These are phyloP conservation scores for Agrypnia vestita DNA, from an alignment of 1,140 invertebrate species.

Conservation along the genomic window DNA sequence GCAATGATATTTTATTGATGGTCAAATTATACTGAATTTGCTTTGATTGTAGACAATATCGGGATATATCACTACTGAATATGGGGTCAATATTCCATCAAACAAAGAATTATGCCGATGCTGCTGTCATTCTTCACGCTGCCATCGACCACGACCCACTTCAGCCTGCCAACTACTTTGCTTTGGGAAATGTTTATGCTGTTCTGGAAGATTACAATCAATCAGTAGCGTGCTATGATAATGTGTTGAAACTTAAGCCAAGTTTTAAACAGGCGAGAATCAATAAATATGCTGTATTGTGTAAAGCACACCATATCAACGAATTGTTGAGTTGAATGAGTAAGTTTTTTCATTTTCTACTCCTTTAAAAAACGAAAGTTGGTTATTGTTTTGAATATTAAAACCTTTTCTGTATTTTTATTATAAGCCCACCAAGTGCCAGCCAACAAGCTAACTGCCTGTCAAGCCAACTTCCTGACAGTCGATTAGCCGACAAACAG, in stretches of 20 bases:
- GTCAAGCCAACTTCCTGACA: too few species aligned
- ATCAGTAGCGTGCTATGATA: conserved; percentile 80
- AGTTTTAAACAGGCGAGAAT: conserved; percentile 71
- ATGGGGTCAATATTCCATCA: conserved; percentile 88
- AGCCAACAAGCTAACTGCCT: too few species aligned
- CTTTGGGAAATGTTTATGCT: conserved; percentile 85
- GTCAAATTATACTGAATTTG: too few species aligned
- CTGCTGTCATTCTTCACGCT: conserved; percentile 84
- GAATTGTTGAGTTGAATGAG: conserved; percentile 79
- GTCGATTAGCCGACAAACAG: too few species aligned
- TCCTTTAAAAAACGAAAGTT: too few species aligned
- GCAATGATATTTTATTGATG: too few species aligned
- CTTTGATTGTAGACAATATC: conserved; percentile 75
- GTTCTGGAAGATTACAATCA: conserved; percentile 79
- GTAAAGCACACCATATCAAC: conserved; percentile 80
- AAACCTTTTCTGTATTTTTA: too few species aligned
- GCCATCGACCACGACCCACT: conserved; percentile 85
- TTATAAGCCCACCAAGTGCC: too few species aligned
- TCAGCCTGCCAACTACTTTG: conserved; percentile 83
- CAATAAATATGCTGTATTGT: conserved; percentile 80
- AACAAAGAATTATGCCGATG: conserved; percentile 82
- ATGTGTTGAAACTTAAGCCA: conserved; percentile 77
- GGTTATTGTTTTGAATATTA: too few species aligned
- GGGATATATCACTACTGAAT: conserved; percentile 86
- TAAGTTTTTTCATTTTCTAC: conserved; percentile 66